A percentile compares a stretch with the other conserved stretches of the same genome.
Evolutionary conservation across 2,888 invertebrate species (phyloP).

Genomic region (Euplagia quadripunctaria): DNA sequence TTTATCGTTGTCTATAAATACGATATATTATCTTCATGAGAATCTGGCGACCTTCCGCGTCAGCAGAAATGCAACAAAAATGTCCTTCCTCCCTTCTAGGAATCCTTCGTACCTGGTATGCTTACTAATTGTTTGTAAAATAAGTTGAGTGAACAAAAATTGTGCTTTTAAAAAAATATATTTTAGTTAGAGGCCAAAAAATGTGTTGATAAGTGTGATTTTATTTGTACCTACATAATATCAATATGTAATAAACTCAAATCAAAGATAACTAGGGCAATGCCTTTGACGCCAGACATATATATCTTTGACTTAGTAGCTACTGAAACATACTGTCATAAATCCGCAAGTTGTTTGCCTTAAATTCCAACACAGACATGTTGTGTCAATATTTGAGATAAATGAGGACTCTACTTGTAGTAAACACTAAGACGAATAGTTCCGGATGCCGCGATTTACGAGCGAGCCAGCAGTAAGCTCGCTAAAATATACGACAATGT

Average conservation of each 20-base stretch:
- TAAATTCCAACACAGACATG: background rate
- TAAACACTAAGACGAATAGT: slow-evolving; percentile 22
- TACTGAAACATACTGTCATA: background rate
- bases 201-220: no score
- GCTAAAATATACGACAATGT: slow-evolving; percentile 16
- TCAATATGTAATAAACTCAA: background rate
- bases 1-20: background rate
- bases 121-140: no score
- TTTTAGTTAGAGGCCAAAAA: no score
- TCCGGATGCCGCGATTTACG: slow-evolving; percentile 35
- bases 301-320: background rate
- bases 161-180: no score
- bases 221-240: background rate
- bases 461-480: slow-evolving; percentile 26
- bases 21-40: no score
- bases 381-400: background rate
- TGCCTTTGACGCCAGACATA: no score
- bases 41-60: background rate
- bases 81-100: no score
- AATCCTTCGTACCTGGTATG: no score
- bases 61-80: background rate
- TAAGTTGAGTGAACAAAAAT: no score
- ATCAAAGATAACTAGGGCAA: background rate
- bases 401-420: slow-evolving; percentile 2
- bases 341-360: background rate